Evolutionary conservation across 1,140 invertebrate species (phyloP).

Genomic region (Drosophila nasuta): DNA sequence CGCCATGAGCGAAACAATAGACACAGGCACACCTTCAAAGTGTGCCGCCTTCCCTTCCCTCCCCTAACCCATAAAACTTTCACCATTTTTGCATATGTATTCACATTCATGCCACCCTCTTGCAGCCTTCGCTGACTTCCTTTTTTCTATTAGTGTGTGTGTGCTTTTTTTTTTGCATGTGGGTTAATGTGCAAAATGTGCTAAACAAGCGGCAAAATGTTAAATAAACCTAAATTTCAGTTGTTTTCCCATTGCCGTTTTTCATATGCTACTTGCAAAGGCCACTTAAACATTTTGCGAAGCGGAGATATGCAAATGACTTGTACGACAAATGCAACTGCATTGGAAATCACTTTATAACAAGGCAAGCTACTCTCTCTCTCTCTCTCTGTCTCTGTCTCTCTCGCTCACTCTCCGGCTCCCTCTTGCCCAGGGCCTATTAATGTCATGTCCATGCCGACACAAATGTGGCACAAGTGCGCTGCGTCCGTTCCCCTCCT

Average conservation of each 20-base stretch:
- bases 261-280: slow-evolving; percentile 33
- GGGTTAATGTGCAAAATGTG: slow-evolving; percentile 80
- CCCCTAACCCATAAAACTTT: slow-evolving; percentile 4
- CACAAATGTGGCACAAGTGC: slow-evolving; percentile 12
- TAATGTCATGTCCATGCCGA: slow-evolving; percentile 42
- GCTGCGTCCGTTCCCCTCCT: background rate
- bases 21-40: slow-evolving; percentile 40
- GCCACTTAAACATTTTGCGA: slow-evolving; percentile 29
- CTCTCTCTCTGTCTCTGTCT: no score
- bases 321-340: slow-evolving; percentile 60
- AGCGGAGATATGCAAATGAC: slow-evolving; percentile 68
- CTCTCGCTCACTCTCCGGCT: background rate
- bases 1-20: slow-evolving; percentile 60
- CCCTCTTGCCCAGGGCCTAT: slow-evolving; percentile 12
- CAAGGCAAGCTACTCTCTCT: slow-evolving; percentile 10
- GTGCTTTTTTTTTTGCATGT: slow-evolving; percentile 41
- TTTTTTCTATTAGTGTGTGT: slow-evolving; percentile 14
- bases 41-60: background rate
- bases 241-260: slow-evolving; percentile 33
- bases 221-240: slow-evolving; percentile 42
- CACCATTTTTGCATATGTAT: background rate
- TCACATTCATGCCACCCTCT: background rate
- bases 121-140: background rate
- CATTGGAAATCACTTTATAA: slow-evolving; percentile 78
- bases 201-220: slow-evolving; percentile 59